Conservation (phyloP, 2,797 vertebrate genomes). For the Neosilurus hyrtlii region DNA sequence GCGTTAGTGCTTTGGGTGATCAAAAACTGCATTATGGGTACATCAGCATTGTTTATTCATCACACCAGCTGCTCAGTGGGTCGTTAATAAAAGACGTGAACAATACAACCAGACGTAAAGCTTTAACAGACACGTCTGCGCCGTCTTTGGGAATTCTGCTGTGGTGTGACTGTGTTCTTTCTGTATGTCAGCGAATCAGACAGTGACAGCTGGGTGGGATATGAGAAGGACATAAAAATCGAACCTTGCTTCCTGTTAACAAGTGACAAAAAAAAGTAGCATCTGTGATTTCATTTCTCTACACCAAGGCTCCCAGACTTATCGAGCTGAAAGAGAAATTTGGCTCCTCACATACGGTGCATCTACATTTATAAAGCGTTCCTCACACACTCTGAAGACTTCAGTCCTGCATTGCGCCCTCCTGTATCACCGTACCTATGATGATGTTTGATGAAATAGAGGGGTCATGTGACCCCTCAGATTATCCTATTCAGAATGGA, state of each 20-base stretch:
- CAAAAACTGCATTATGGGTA: constrained; percentile 41
- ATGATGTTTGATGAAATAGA: too few relatives aligned
- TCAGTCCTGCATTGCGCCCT: too few relatives aligned
- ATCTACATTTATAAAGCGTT: too few relatives aligned
- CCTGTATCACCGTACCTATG: too few relatives aligned
- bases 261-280: not conserved
- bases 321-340: too few relatives aligned
- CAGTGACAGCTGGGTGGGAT: not conserved
- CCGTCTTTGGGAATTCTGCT: not conserved
- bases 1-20: constrained; percentile 50
- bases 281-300: not conserved
- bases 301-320: not conserved
- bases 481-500: too few relatives aligned
- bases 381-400: too few relatives aligned
- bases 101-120: not conserved
- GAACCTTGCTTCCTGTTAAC: not conserved
- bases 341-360: too few relatives aligned
- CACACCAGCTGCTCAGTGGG: constrained; percentile 56
- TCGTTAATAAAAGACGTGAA: constrained; percentile 46
- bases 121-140: not conserved
- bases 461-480: too few relatives aligned
- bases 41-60: constrained; percentile 64
- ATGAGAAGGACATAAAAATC: not conserved
- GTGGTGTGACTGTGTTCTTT: not conserved
- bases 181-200: not conserved